These are phyloP conservation scores for Brachionus manjavacas DNA, from an alignment of 1,140 invertebrate species.

Conservation along the genomic window DNA sequence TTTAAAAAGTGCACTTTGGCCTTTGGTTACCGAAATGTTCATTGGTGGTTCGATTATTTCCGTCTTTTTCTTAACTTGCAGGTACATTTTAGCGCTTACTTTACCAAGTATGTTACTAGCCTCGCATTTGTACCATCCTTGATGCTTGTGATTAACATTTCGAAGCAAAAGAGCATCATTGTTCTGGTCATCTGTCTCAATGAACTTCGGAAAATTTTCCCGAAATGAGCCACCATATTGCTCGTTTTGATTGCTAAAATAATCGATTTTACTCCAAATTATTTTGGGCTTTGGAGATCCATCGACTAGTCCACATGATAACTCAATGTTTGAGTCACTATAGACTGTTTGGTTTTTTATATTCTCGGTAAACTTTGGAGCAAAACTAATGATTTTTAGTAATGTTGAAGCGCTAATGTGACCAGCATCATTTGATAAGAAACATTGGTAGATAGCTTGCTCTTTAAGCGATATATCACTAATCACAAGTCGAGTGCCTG, in stretches of 20 bases:
- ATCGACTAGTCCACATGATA: constrained; percentile 30
- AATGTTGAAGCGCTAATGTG: constrained; percentile 81
- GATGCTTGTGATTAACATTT: background rate
- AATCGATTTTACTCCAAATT: constrained; percentile 15
- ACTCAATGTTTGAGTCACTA: constrained; percentile 15
- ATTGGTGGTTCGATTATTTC: constrained; percentile 85
- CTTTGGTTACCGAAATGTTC: constrained; percentile 78
- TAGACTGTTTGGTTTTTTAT: constrained; percentile 31
- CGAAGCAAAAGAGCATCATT: background rate
- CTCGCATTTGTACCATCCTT: constrained; percentile 35
- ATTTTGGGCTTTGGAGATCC: constrained; percentile 37
- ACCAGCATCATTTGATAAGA: constrained; percentile 79
- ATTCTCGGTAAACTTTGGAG: constrained; percentile 35
- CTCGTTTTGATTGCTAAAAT: background rate
- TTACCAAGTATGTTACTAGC: constrained; percentile 43
- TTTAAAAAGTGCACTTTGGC: constrained; percentile 79
- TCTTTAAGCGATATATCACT: constrained; percentile 75
- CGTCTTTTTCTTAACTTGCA: constrained; percentile 68
- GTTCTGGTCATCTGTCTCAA: background rate
- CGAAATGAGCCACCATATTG: background rate
- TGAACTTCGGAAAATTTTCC: background rate
- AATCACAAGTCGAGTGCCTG: constrained; percentile 58
- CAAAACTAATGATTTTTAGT: constrained; percentile 80
- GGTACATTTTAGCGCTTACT: constrained; percentile 42
- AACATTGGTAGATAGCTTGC: constrained; percentile 90